A percentile compares a stretch with the other conserved stretches of the same genome.
Conservation (phyloP, 2,888 invertebrate genomes). For the Diabrotica balteata region DNA sequence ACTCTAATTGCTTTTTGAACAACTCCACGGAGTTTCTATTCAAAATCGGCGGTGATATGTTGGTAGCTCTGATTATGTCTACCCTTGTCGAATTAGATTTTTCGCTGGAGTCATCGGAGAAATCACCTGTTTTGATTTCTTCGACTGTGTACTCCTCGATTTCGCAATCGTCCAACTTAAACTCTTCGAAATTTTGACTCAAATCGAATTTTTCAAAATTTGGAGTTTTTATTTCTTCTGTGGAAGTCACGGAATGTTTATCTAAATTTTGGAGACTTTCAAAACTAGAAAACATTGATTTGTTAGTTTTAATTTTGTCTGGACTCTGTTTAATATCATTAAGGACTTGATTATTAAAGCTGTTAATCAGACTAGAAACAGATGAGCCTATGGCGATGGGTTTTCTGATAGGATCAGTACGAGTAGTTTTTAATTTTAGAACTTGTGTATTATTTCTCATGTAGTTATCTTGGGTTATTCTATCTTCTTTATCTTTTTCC, state of each 20-base stretch:
- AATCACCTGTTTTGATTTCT: slow-evolving; percentile 29
- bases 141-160: slow-evolving; percentile 59
- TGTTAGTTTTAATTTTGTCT: slow-evolving; percentile 44
- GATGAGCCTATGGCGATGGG: slow-evolving; percentile 70
- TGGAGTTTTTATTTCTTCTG: slow-evolving; percentile 38
- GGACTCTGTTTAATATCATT: slow-evolving; percentile 64
- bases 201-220: slow-evolving; percentile 69
- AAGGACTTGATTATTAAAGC: slow-evolving; percentile 61
- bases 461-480: slow-evolving; percentile 58
- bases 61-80: slow-evolving; percentile 51
- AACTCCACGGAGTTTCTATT: slow-evolving; percentile 52
- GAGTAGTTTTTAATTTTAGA: slow-evolving; percentile 57
- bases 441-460: slow-evolving; percentile 59
- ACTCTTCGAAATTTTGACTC: slow-evolving; percentile 81
- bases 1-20: slow-evolving; percentile 53
- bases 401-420: slow-evolving; percentile 63
- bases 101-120: slow-evolving; percentile 18
- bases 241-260: slow-evolving; percentile 43
- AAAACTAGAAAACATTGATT: slow-evolving; percentile 57
- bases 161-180: slow-evolving; percentile 78
- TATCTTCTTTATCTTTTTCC: slow-evolving; percentile 49
- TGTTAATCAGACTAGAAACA: slow-evolving; percentile 64
- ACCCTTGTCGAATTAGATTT: slow-evolving; percentile 43
- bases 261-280: slow-evolving; percentile 57
- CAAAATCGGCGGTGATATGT: slow-evolving; percentile 46